Conservation (phyloP, 2,888 invertebrate genomes). For the Athalia cordata region DNA sequence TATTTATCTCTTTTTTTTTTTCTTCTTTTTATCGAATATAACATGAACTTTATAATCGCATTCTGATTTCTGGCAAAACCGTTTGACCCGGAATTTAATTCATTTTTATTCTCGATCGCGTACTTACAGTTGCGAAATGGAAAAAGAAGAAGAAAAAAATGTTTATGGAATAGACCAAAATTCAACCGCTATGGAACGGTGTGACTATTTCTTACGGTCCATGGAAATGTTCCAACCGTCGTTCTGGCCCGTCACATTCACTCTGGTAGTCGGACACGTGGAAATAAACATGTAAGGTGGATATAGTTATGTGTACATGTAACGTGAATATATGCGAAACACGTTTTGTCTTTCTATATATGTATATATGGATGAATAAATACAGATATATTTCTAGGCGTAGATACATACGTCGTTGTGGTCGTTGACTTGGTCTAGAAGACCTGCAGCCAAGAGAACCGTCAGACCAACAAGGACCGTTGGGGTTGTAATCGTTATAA, state of each 20-base stretch:
- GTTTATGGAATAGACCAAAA: neutral
- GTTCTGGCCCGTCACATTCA: conserved; percentile 27
- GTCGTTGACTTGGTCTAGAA: neutral
- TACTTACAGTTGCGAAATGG: neutral
- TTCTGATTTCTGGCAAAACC: neutral
- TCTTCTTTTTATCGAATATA: no score
- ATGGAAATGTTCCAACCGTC: conserved; percentile 37
- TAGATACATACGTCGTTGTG: neutral
- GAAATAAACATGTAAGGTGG: neutral
- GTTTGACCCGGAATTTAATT: neutral
- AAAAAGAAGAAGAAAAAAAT: neutral
- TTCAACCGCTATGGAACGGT: conserved; percentile 17
- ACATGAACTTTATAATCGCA: no score
- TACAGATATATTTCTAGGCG: neutral
- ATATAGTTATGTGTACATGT: no score
- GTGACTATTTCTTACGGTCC: conserved; percentile 3
- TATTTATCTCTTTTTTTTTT: no score
- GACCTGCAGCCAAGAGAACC: conserved; percentile 1
- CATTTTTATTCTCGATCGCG: neutral
- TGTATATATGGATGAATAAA: neutral
- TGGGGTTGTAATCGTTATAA: conserved; percentile 29
- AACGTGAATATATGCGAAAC: no score
- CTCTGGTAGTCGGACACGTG: neutral
- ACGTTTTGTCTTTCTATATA: no score
- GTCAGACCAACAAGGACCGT: conserved; percentile 26